Evolutionary conservation across 1,140 invertebrate species (phyloP).

Genomic region (Spodoptera frugiperda): DNA sequence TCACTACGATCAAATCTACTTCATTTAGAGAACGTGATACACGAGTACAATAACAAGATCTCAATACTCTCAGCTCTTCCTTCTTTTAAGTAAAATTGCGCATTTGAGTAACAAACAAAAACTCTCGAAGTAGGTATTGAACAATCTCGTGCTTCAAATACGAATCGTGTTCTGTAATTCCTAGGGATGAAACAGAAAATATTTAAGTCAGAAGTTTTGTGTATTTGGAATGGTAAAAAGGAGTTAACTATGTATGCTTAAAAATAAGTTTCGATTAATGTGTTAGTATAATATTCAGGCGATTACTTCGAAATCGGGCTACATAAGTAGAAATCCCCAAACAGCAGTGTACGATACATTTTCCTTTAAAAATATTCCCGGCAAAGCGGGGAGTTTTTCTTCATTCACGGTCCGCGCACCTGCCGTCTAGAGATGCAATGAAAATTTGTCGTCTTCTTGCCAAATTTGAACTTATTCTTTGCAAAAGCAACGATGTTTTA

Average conservation of each 20-base stretch:
- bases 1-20: constrained; percentile 26
- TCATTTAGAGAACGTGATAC: constrained; percentile 31
- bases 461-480: constrained; percentile 75
- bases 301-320: constrained; percentile 45
- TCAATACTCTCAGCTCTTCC: constrained; percentile 17
- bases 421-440: constrained; percentile 67
- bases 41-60: constrained; percentile 20
- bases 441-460: constrained; percentile 76
- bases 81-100: constrained; percentile 15
- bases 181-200: background rate
- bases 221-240: background rate
- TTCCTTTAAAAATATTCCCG: constrained; percentile 71
- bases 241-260: background rate
- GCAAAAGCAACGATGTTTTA: constrained; percentile 61
- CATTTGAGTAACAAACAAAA: background rate
- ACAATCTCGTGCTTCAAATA: constrained; percentile 11
- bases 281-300: background rate
- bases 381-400: constrained; percentile 62
- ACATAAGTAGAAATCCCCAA: constrained; percentile 58
- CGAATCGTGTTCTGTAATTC: background rate
- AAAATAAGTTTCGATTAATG: background rate
- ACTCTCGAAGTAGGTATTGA: background rate
- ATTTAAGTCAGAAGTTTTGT: background rate
- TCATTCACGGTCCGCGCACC: constrained; percentile 73
- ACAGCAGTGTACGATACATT: constrained; percentile 61